Evolutionary conservation across 2,888 invertebrate species (phyloP).

Genomic region (Dryococelus australis): DNA sequence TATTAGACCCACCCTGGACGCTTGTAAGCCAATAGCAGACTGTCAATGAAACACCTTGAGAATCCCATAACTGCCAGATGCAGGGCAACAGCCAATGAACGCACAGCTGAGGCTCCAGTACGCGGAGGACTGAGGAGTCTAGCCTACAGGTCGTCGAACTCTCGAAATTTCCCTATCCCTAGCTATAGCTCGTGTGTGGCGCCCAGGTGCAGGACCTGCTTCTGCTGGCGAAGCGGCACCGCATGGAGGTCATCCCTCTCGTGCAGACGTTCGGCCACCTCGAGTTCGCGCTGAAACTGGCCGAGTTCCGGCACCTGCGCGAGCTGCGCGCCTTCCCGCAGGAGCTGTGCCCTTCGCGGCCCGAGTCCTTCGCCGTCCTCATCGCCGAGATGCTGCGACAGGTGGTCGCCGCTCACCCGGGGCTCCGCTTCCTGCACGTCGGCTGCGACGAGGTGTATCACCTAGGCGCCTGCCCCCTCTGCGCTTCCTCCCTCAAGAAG

Average conservation of each 20-base stretch:
- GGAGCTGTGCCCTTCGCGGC: slow-evolving; percentile 61
- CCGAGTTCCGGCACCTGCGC: slow-evolving; percentile 56
- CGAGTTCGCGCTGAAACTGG: slow-evolving; percentile 60
- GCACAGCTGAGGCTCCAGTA: too few species aligned
- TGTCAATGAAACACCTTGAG: too few species aligned
- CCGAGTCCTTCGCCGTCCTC: slow-evolving; percentile 49
- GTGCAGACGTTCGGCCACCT: slow-evolving; percentile 64
- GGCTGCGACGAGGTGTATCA: slow-evolving; percentile 60
- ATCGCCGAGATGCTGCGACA: slow-evolving; percentile 54
- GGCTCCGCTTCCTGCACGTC: slow-evolving; percentile 58
- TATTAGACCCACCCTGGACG: too few species aligned
- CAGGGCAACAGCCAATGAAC: too few species aligned
- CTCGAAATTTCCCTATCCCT: too few species aligned
- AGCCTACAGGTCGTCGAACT: too few species aligned
- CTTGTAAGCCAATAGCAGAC: too few species aligned
- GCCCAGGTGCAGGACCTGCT: slow-evolving; percentile 52
- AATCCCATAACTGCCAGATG: too few species aligned
- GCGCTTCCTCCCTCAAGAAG: slow-evolving; percentile 44
- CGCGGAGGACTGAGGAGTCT: too few species aligned
- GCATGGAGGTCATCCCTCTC: slow-evolving; percentile 61
- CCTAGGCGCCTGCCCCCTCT: slow-evolving; percentile 54
- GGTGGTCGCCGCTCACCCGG: slow-evolving; percentile 53
- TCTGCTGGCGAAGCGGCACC: slow-evolving; percentile 52
- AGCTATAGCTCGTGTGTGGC: background rate
- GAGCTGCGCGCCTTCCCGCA: slow-evolving; percentile 58